Evolutionary conservation across 2,888 invertebrate species (phyloP).

Genomic region (Seira ritae): DNA sequence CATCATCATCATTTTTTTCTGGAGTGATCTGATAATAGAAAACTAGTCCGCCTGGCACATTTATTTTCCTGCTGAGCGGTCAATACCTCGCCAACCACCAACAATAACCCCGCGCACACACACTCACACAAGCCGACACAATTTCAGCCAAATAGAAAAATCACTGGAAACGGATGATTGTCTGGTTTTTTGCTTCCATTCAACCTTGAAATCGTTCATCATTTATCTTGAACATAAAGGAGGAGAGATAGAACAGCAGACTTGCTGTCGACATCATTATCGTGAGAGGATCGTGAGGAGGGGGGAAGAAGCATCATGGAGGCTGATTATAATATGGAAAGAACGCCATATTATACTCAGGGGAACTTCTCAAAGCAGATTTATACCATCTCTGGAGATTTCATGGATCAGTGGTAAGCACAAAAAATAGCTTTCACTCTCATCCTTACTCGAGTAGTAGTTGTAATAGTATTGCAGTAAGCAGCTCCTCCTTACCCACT

Average conservation of each 20-base stretch:
- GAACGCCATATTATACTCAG: conserved; percentile 46
- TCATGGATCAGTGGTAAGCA: conserved; percentile 72
- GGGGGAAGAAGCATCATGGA: conserved; percentile 36
- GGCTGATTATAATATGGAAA: conserved; percentile 56
- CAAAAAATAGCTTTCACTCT: not conserved
- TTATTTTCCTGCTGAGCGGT: not conserved
- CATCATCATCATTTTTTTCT: conserved; percentile 4
- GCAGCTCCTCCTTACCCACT: too few relatives aligned
- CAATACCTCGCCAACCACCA: not conserved
- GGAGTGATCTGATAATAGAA: not conserved
- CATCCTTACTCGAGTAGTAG: not conserved
- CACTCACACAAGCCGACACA: not conserved
- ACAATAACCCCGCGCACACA: not conserved
- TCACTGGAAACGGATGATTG: not conserved
- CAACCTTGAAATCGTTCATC: conserved; percentile 44
- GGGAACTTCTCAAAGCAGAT: conserved; percentile 64
- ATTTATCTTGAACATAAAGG: conserved; percentile 44
- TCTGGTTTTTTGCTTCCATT: conserved; percentile 5
- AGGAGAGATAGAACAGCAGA: conserved; percentile 5
- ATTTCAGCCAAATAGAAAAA: conserved; percentile 13
- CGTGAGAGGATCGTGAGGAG: not conserved
- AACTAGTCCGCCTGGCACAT: not conserved
- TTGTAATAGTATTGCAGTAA: not conserved
- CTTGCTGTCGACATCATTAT: conserved; percentile 17
- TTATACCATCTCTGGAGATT: conserved; percentile 71